Evolutionary conservation across 2,797 vertebrate species (phyloP).

Genomic region (Parotocinclus haroldoi): DNA sequence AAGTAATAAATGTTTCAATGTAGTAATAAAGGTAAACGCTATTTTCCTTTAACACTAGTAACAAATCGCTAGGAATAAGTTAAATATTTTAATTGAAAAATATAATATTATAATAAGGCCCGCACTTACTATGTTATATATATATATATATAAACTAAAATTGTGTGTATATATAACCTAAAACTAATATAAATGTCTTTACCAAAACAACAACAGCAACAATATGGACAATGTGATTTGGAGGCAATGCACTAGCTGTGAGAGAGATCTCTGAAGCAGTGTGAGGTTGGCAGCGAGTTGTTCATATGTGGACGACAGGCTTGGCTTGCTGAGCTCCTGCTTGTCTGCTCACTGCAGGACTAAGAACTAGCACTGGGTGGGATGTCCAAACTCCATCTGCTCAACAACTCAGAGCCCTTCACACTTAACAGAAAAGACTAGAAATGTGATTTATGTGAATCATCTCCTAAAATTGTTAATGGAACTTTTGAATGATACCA

Average conservation of each 20-base stretch:
- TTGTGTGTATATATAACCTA: too few relatives aligned
- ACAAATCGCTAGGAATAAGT: too few relatives aligned
- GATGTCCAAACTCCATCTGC: conserved; percentile 54
- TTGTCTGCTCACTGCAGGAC: conserved; percentile 52
- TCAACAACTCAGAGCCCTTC: conserved; percentile 36
- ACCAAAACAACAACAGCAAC: conserved; percentile 45
- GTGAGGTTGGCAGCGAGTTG: conserved; percentile 62
- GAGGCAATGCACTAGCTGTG: conserved; percentile 64
- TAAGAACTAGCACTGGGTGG: conserved; percentile 49
- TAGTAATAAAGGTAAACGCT: too few relatives aligned
- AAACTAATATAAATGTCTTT: conserved; percentile 24
- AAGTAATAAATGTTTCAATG: too few relatives aligned
- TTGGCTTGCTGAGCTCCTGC: conserved; percentile 50
- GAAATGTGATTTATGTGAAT: conserved; percentile 19
- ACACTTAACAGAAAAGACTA: conserved; percentile 38
- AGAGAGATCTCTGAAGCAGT: conserved; percentile 58
- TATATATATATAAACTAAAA: too few relatives aligned
- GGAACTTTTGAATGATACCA: too few relatives aligned
- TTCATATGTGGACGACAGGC: conserved; percentile 50
- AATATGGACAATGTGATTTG: conserved; percentile 55
- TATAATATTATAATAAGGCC: too few relatives aligned
- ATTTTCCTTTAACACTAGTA: too few relatives aligned
- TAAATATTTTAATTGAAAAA: too few relatives aligned
- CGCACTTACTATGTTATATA: too few relatives aligned
- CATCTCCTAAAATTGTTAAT: not conserved